A percentile compares a stretch with the other conserved stretches of the same genome.
Conservation (phyloP, 2,888 invertebrate species). For the Euplagia quadripunctaria region DNA sequence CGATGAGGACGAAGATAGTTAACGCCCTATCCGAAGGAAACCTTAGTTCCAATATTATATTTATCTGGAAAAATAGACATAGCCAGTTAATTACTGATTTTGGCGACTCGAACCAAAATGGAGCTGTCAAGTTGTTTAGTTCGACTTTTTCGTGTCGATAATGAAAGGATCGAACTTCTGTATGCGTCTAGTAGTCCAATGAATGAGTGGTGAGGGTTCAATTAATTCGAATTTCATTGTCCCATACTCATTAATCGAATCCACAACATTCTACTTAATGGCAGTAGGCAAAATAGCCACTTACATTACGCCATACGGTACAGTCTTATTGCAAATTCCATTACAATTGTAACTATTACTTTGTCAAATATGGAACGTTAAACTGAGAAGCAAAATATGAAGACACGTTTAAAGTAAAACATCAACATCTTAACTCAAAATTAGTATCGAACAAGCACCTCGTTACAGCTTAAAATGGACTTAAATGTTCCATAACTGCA, state of each 20-base stretch:
- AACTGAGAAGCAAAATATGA: background rate
- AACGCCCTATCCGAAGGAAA: too few relatives aligned
- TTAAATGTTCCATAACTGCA: slow-evolving; percentile 39
- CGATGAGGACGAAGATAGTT: too few relatives aligned
- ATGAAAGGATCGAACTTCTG: background rate
- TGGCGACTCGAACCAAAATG: too few relatives aligned
- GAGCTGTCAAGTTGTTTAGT: background rate
- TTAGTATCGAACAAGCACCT: slow-evolving; percentile 21
- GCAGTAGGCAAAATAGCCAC: background rate
- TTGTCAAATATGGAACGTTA: background rate
- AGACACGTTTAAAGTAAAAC: background rate
- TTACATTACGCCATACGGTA: background rate
- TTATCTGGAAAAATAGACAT: too few relatives aligned
- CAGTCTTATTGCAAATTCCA: background rate
- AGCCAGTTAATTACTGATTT: too few relatives aligned
- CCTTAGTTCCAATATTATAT: too few relatives aligned
- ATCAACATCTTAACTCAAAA: slow-evolving; percentile 9
- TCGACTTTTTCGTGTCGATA: background rate
- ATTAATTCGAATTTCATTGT: background rate
- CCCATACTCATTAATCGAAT: background rate
- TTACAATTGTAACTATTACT: background rate
- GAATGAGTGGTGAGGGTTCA: background rate
- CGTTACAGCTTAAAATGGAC: slow-evolving; percentile 27
- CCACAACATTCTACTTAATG: background rate
- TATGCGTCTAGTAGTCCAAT: background rate